These are phyloP conservation scores for Chironex yamaguchii DNA, from an alignment of 30 jellyfish, hydroid and myxozoan genomes.

Conservation along the genomic window DNA sequence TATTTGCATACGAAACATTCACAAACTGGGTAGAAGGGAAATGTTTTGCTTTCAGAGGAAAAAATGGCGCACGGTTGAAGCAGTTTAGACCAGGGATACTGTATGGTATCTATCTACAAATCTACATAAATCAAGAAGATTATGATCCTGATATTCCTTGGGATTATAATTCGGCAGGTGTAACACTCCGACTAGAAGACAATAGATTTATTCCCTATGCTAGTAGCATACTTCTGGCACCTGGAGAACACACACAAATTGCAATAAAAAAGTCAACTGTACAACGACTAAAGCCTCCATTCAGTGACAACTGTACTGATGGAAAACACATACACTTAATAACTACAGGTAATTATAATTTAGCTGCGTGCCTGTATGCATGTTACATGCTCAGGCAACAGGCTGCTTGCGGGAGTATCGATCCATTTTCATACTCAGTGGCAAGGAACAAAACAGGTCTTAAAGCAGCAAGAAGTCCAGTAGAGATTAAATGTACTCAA, in stretches of 20 bases:
- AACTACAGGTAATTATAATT: not conserved
- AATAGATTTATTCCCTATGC: not conserved
- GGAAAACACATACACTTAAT: not conserved
- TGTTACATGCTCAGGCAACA: not conserved
- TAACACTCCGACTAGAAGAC: not conserved
- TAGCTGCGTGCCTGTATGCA: not conserved
- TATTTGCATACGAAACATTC: not conserved
- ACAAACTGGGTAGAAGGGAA: not conserved
- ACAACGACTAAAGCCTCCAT: constrained; percentile 13
- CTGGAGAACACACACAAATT: constrained; percentile 13
- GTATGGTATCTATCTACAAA: not conserved
- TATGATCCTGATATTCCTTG: not conserved
- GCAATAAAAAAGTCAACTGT: not conserved
- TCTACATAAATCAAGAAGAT: not conserved
- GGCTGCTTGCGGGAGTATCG: not conserved
- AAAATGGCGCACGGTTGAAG: not conserved
- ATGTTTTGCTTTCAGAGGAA: not conserved
- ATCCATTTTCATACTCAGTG: not conserved
- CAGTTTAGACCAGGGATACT: not conserved
- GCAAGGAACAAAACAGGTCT: not conserved
- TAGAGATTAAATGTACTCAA: constrained; percentile 7
- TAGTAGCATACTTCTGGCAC: constrained; percentile 14
- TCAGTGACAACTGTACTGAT: constrained; percentile 12
- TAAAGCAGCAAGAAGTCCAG: not conserved
- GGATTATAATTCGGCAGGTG: not conserved